Base-by-base conservation (phyloP, 2,113 vertebrate species). In the Genyomyrus donnyi region DNA sequence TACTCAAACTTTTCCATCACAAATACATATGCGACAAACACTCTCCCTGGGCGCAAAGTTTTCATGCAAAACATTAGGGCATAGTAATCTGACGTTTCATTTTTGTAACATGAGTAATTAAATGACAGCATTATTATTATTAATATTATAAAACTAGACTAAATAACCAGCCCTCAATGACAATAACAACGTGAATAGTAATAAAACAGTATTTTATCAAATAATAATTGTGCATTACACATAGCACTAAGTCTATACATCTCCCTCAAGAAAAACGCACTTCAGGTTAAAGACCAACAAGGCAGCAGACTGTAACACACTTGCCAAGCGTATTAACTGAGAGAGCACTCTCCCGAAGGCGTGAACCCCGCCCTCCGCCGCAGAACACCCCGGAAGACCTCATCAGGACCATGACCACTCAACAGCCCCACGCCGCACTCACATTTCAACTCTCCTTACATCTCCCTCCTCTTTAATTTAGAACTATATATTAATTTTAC, bases 261-360 rank as follows among this genome's bases (percentile, higher is more conserved):
- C 88, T 88, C 91, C 93, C 93, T 31, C 2, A 70, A 1, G 62
- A 31, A 31, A 31, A 70, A 13, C 27, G 27, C 62, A 13, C 62
- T 91, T 90, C 91, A 94, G 92, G 91, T 93, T 95, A 92, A 93
- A 94, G 91, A 92, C 90, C 90, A 93, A 92, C 90, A 93, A 92
- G 90, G 93, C 93, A 93, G 93, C 84, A 89, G 94, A 93, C 91
- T 92, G 92, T 93, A 94, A 93, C 90, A 93, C 91, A 94, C 87
- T 90, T 88, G 58, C 90, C 93, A 92, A 0, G 74, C 45, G 50
- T 62, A 62, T 58, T 58, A 58, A 58, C 56, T n/a, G 21, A n/a
- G 56, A 58, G 56, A 1, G 24, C 24, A 1, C 66, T 31, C 10
- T 74, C 66, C 66, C 66, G 10, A 31, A 85, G 2, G 83, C 42